These are phyloP conservation scores for Pissodes strobi DNA, from an alignment of 1,140 invertebrate species.

Conservation along the genomic window DNA sequence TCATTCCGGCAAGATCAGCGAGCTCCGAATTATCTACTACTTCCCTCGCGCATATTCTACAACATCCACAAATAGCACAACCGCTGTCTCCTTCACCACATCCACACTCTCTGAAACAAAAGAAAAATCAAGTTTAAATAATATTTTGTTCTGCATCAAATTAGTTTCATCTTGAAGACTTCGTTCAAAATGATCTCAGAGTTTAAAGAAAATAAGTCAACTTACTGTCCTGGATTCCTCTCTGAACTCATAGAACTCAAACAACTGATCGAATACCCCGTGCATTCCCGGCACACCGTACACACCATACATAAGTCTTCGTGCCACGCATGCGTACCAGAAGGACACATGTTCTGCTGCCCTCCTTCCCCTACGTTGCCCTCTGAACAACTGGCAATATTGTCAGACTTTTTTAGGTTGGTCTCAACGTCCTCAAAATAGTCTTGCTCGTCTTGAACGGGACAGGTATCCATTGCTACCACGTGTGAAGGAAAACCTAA, in stretches of 20 bases:
- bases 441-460: conserved; percentile 64
- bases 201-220: too few relatives aligned
- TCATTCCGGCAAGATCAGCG: conserved; percentile 61
- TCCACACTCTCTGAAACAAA: conserved; percentile 91
- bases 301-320: conserved; percentile 88
- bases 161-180: too few relatives aligned
- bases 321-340: conserved; percentile 74
- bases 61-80: conserved; percentile 90
- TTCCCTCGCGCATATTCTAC: conserved; percentile 81
- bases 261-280: conserved; percentile 87
- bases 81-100: conserved; percentile 95
- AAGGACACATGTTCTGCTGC: conserved; percentile 65
- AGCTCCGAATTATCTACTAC: conserved; percentile 60
- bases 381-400: conserved; percentile 59
- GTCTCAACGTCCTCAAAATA: conserved; percentile 49
- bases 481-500: conserved; percentile 52
- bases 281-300: conserved; percentile 90
- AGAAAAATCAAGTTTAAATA: too few relatives aligned
- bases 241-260: conserved; percentile 77
- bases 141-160: too few relatives aligned
- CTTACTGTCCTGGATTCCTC: conserved; percentile 85
- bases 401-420: conserved; percentile 45
- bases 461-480: conserved; percentile 67
- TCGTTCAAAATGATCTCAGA: too few relatives aligned
- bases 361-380: conserved; percentile 52